Evolutionary conservation across 2,797 vertebrate genomes (phyloP).

Genomic region (Anolis apletophallus): DNA sequence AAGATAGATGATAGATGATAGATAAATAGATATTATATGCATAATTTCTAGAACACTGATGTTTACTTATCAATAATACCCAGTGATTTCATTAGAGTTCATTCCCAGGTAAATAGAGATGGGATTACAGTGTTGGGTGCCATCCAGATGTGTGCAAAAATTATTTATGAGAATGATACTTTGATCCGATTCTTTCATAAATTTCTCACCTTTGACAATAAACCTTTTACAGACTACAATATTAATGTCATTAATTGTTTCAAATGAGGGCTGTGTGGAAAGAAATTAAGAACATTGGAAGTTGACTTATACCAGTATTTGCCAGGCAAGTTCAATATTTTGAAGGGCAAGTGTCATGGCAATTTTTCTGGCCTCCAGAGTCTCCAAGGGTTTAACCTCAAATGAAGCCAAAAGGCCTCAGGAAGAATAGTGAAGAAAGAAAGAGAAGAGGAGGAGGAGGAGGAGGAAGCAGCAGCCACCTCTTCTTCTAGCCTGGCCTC

Average conservation of each 20-base stretch:
- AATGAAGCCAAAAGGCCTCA: too few species aligned
- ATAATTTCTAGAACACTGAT: not conserved
- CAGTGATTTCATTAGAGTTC: not conserved
- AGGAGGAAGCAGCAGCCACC: too few species aligned
- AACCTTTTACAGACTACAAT: constrained; percentile 26
- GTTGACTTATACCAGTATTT: not conserved
- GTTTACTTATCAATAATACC: not conserved
- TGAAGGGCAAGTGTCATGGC: not conserved
- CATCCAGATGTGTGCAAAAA: constrained; percentile 35
- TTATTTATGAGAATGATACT: constrained; percentile 26
- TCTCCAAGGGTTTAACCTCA: too few species aligned
- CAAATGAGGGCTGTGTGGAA: not conserved
- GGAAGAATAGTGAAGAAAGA: too few species aligned
- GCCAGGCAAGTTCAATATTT: not conserved
- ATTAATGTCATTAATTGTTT: not conserved
- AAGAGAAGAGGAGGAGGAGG: too few species aligned
- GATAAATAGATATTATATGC: too few species aligned
- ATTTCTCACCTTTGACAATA: constrained; percentile 14
- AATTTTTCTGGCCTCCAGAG: too few species aligned
- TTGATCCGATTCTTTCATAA: not conserved
- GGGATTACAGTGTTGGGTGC: not conserved
- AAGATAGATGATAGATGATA: too few species aligned
- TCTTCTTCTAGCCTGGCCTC: too few species aligned
- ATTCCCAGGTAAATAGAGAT: not conserved
- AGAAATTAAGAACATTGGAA: not conserved